phyloP scores from a whole-genome alignment of 2,888 invertebrate species.

The Limnephilus marmoratus region DNA sequence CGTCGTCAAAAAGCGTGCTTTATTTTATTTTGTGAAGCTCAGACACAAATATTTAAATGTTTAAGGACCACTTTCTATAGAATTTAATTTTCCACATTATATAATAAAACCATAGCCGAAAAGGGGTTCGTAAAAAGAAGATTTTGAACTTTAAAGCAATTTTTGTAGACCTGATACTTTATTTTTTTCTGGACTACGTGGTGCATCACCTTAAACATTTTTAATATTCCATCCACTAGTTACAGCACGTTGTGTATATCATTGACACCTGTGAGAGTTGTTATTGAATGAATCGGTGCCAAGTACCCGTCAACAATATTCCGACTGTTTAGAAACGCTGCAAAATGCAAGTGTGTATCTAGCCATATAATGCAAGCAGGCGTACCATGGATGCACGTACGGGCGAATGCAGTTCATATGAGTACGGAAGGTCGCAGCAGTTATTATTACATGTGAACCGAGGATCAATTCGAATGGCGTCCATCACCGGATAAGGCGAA shows the following conservation, averaged over 20 bases:
- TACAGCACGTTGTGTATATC: neutral
- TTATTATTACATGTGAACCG: constrained; percentile 8
- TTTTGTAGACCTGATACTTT: too few relatives aligned
- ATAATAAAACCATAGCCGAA: too few relatives aligned
- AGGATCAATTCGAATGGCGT: neutral
- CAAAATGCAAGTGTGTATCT: neutral
- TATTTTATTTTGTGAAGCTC: too few relatives aligned
- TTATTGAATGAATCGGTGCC: neutral
- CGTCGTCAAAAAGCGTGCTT: too few relatives aligned
- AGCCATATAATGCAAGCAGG: neutral
- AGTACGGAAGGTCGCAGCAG: constrained; percentile 10
- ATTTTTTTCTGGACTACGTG: too few relatives aligned
- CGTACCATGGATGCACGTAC: neutral
- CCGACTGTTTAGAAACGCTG: neutral
- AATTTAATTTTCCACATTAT: too few relatives aligned
- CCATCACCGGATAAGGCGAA: neutral
- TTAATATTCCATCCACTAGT: neutral
- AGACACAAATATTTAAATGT: too few relatives aligned
- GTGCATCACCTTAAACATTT: neutral
- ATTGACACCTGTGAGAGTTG: neutral
- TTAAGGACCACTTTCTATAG: too few relatives aligned
- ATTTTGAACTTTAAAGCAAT: too few relatives aligned
- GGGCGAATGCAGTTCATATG: neutral
- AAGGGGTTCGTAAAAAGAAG: too few relatives aligned
- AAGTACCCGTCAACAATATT: neutral